These are phyloP conservation scores for Carapus acus DNA, from an alignment of 2,797 vertebrate species.

Conservation along the genomic window DNA sequence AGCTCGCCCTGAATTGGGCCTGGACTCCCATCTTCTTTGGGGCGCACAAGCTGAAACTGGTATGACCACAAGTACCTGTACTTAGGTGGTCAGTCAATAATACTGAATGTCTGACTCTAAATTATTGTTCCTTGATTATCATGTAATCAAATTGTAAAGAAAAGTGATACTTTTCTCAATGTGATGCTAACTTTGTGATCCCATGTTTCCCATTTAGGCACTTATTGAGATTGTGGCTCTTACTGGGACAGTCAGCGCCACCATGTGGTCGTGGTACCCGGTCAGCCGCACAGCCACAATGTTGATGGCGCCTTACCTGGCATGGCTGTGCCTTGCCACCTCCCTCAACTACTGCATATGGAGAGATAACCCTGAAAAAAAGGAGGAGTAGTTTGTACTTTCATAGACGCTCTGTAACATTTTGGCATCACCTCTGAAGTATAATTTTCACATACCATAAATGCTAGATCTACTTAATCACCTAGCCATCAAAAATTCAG, in stretches of 20 bases:
- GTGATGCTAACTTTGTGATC: too few species aligned
- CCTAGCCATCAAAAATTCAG: too few species aligned
- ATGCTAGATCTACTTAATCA: too few species aligned
- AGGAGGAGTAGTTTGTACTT: constrained; percentile 49
- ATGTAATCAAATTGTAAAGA: too few species aligned
- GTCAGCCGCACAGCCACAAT: constrained; percentile 77
- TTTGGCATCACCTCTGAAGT: too few species aligned
- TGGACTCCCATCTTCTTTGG: constrained; percentile 84
- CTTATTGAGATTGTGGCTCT: constrained; percentile 68
- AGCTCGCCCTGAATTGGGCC: constrained; percentile 84
- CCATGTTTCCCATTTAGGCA: too few species aligned
- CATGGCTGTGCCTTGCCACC: constrained; percentile 83
- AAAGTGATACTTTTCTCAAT: too few species aligned
- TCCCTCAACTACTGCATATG: constrained; percentile 81
- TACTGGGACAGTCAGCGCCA: constrained; percentile 75
- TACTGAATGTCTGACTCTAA: too few species aligned
- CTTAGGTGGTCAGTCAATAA: too few species aligned
- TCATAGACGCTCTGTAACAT: not conserved
- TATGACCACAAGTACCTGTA: constrained; percentile 31
- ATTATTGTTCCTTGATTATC: too few species aligned
- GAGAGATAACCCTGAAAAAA: constrained; percentile 79
- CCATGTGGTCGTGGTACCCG: constrained; percentile 77
- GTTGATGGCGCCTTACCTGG: constrained; percentile 82
- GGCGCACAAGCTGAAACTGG: constrained; percentile 77
- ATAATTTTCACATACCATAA: too few species aligned